phyloP scores from a whole-genome alignment of 2,797 vertebrate species.

The Okamejei kenojei region DNA sequence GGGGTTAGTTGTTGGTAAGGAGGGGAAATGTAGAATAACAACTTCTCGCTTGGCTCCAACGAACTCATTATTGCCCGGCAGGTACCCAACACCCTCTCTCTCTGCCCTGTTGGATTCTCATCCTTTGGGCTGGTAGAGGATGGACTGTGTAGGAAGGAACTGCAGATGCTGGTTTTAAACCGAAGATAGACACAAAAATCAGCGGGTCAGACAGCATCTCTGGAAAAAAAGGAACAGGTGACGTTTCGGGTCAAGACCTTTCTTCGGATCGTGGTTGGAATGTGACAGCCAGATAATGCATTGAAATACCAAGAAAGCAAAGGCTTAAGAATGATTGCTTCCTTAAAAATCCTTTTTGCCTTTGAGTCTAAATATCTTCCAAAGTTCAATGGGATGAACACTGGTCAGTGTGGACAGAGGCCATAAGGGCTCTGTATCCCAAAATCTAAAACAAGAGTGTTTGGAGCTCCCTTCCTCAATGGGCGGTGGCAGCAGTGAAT shows the following conservation, averaged over 20 bases:
- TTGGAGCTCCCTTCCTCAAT: too few relatives aligned
- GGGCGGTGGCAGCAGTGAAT: too few relatives aligned
- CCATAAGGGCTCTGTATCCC: too few relatives aligned
- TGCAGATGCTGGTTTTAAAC: too few relatives aligned
- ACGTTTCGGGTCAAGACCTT: too few relatives aligned
- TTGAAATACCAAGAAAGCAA: background rate
- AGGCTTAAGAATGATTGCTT: background rate
- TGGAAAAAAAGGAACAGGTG: too few relatives aligned
- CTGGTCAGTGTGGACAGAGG: too few relatives aligned
- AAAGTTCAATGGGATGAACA: background rate
- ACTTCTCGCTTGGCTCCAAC: conserved; percentile 43
- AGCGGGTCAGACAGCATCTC: too few relatives aligned
- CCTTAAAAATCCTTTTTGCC: background rate
- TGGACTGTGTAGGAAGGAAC: too few relatives aligned
- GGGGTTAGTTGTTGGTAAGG: conserved; percentile 44
- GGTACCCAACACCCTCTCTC: background rate
- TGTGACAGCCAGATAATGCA: background rate
- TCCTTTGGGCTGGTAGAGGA: background rate
- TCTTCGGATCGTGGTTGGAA: background rate
- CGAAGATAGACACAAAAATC: too few relatives aligned
- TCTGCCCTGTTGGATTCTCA: background rate
- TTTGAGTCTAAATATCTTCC: background rate
- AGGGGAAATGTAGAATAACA: conserved; percentile 47
- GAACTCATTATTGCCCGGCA: conserved; percentile 49
- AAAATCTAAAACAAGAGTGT: too few relatives aligned